Evolutionary conservation across 2,113 vertebrate species (phyloP), one percentile per base, ranked within the genome.

Genomic region (Crotalus tigris): DNA sequence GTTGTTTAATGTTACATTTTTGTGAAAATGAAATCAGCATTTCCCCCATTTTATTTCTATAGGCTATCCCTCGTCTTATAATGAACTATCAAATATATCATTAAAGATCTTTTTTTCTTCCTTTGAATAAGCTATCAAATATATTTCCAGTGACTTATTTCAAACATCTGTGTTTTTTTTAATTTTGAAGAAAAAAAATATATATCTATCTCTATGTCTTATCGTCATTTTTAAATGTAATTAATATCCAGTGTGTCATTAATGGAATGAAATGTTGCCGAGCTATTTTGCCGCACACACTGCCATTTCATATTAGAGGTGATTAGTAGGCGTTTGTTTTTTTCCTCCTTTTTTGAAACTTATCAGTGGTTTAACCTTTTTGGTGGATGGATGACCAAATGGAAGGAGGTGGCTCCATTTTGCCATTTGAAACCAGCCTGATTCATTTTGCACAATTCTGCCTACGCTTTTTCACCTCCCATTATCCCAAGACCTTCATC

Each of bases 281-380:
- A 98, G 97, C 97, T 97, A 98, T 97, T 92, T 96, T 0, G 97
- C 97, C 97, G 96, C 97, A 96, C 96, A 97, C 94, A 87, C 97
- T 95, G 95, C 97, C 96, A 95, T 69, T 69, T 69, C 4, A n/a
- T 96, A 98, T 97, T 97, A 97, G 97, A 98, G 97, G 97, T 98
- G 98, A 98, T 98, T 98, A 97, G 97, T 98, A 97, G 97, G 97
- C 95, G 94, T n/a, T n/a, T n/a, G n/a, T 97, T 95, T 95, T 96
- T 96, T 96, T 96, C 93, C 91, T 94, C 96, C 97, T 96, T 64
- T 95, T 97, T 96, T 55, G 19, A 59, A 59, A 92, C 92, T 95
- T 96, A 96, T 39, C 58, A 54, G 75, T 44, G 17, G 75, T 81
- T 81, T 81, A 51, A 44, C 23, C 75, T 81, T 44, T 44, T 21